phyloP scores from a whole-genome alignment of 2,113 vertebrate species.

The Mustela nigripes region DNA sequence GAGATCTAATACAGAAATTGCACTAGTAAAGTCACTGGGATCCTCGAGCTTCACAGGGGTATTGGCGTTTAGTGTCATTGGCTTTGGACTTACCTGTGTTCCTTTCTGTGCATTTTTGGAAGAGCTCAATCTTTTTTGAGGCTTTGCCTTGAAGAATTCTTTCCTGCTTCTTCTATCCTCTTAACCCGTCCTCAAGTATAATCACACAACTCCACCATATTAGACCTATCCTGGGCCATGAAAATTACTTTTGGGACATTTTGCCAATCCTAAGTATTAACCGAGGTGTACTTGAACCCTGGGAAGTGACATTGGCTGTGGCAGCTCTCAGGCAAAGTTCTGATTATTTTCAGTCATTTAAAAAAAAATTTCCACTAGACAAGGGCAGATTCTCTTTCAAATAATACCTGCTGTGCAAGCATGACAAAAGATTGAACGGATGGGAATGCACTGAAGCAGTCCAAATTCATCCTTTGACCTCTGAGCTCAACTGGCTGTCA shows the following conservation, averaged over 20 bases:
- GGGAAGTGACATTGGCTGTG: background rate
- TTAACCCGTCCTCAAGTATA: background rate
- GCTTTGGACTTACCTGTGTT: conserved; percentile 59
- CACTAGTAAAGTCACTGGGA: background rate
- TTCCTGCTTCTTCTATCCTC: background rate
- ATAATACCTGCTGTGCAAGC: conserved; percentile 52
- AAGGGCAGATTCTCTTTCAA: conserved; percentile 71
- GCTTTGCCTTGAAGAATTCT: background rate
- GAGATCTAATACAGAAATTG: conserved; percentile 48
- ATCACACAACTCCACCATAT: background rate
- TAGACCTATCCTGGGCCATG: background rate
- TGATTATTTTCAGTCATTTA: conserved; percentile 43
- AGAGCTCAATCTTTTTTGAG: background rate
- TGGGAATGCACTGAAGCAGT: background rate
- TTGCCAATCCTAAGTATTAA: background rate
- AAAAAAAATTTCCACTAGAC: conserved; percentile 24
- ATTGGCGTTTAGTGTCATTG: conserved; percentile 60
- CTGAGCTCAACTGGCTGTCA: conserved; percentile 69
- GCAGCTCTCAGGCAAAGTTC: background rate
- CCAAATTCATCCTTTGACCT: conserved; percentile 68
- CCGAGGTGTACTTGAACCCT: background rate
- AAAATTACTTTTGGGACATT: background rate
- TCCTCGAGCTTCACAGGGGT: conserved; percentile 39
- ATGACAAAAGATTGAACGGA: conserved; percentile 21
- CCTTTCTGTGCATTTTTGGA: conserved; percentile 16